phyloP scores from a whole-genome alignment of 2,888 invertebrate genomes.

The Rutpela maculata region DNA sequence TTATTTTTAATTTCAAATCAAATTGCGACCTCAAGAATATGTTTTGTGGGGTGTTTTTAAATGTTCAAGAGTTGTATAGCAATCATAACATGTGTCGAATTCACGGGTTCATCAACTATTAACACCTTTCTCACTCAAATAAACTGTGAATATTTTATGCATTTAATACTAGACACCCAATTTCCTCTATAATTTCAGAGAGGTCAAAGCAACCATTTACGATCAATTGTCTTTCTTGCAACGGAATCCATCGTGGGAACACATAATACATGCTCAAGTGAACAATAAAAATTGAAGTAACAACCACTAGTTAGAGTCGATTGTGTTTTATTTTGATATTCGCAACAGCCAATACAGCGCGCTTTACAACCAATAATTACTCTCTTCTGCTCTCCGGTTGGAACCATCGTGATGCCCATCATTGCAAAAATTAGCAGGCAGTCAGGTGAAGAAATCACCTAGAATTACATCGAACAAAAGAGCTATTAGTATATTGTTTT shows the following conservation, averaged over 20 bases:
- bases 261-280: conserved; percentile 8
- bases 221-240: conserved; percentile 11
- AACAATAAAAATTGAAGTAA: conserved; percentile 44
- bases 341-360: conserved; percentile 54
- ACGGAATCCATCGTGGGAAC: conserved; percentile 34
- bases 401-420: conserved; percentile 52
- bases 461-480: conserved; percentile 15
- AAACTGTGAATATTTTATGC: neutral
- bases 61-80: too few relatives aligned
- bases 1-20: too few relatives aligned
- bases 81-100: too few relatives aligned
- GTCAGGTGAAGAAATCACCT: conserved; percentile 54
- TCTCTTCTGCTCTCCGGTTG: conserved; percentile 48
- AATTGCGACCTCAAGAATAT: too few relatives aligned
- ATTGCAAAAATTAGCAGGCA: conserved; percentile 54
- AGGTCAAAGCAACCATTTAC: conserved; percentile 4
- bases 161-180: conserved; percentile 1
- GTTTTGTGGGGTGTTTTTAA: too few relatives aligned
- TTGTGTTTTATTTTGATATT: conserved; percentile 54
- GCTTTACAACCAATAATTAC: conserved; percentile 53
- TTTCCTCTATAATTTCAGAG: conserved; percentile 1
- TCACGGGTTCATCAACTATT: too few relatives aligned
- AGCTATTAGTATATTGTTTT: neutral
- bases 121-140: neutral
- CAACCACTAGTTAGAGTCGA: conserved; percentile 53